Base-by-base conservation (phyloP, 2,888 invertebrate species). In the Choristoneura rosaceana region DNA sequence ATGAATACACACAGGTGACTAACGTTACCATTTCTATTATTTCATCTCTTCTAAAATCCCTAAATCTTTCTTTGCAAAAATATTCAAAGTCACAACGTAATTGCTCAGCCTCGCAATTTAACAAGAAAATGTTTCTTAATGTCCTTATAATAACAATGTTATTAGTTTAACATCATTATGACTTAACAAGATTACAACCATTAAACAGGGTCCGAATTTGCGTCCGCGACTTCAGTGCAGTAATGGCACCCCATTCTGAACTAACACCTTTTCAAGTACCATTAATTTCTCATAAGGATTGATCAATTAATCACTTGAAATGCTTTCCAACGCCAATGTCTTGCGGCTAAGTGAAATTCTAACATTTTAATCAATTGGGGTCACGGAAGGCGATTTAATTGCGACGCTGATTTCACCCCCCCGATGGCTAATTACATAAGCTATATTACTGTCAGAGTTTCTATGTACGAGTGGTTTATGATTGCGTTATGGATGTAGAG, bases 291-390 rank as follows among this genome's bases (percentile, higher is more conserved):
- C 58, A 68, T 73, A 63, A 68, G 71, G 71, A 63, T 63, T 58
- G 47, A 62, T 71, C 59, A 63, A 73, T 73, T 73, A 73, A 73
- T 73, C 71, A 73, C 41, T 59, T 52, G 52, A 38, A 71, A 67
- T 67, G 55, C 38, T 62, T 58, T 73, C 68, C 58, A 71, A 52
- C 61, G 60, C 62, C 71, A 59, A 62, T 74, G 70, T 69, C 76
- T 74, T 74, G 75, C n/a, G 73, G 73, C 43, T 71, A 69, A 76
- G 69, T 67, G 74, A 74, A 75, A 75, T 65, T 74, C 69, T 63
- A 76, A 74, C 74, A 74, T 74, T 73, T 76, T 70, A 74, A 75
- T 75, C 74, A 73, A 75, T 73, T 73, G 74, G 58, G 70, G 69
- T 71, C 75, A 70, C 65, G 66, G 60, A 38, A 61, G 65, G 75